Evolutionary conservation across 2,797 vertebrate species (phyloP), one percentile per base, ranked within the genome.

Genomic region (Sebastes hopkinsi): DNA sequence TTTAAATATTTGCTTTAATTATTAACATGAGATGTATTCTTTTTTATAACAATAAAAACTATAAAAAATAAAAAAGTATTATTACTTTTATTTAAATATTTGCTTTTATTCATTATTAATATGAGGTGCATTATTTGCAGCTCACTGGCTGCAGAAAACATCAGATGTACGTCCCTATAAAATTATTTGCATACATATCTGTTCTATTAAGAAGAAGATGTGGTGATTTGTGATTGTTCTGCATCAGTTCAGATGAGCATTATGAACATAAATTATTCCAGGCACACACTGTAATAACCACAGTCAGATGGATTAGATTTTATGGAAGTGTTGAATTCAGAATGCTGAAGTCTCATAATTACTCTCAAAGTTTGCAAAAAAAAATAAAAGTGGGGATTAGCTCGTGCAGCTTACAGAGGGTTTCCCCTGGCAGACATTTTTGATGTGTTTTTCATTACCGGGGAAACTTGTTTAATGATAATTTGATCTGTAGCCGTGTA

Each of bases 361-460:
- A 87, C 70, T 66, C 72, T 73, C 62, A 77, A 81, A 79, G 62
- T 90, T 83, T 87, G 72, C 55, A 80, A 56, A 69, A 78, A 83
- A 70, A 56, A 80, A 61, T 50, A 69, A 77, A 86, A 81, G 50
- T 1, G 14, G 56, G 88, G 89, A 92, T 92, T 93, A 92, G 58
- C 4, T 13, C 7, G 3, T 82, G 72, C 65, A 79, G 84, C 72
- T 88, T 72, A 77, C 68, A 72, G 81, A 90, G 50, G 69, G 14
- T 52, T 73, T 79, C 85, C 89, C 84, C 81, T 72, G 73, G 91
- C 85, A 89, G 72, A 88, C 65, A 72, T 70, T 82, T 86, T 46
- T 85, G 67, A 88, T 88, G 81, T 87, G 82, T 81, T 91, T 91
- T 87, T 91, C 86, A 89, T 92, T 81, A 83, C 79, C 46, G 52